Conservation (phyloP, 2,888 invertebrate genomes). For the Temnothorax ravouxi region DNA sequence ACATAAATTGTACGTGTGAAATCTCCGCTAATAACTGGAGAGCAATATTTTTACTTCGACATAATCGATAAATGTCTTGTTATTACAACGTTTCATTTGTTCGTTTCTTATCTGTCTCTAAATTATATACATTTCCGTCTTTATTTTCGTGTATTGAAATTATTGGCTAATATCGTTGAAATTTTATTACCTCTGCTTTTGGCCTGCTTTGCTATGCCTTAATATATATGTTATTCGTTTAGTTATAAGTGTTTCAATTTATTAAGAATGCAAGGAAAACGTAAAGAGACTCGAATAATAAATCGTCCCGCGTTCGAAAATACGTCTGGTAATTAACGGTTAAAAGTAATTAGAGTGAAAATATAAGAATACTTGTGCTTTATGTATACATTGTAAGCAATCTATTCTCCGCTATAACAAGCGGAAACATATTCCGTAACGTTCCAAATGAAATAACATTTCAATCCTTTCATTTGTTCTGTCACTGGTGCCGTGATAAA, state of each 20-base stretch:
- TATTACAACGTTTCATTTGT: conserved; percentile 33
- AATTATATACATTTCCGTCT: conserved; percentile 28
- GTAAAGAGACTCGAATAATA: background rate
- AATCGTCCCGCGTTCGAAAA: background rate
- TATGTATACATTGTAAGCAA: conserved; percentile 23
- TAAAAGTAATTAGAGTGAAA: background rate
- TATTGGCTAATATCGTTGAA: background rate
- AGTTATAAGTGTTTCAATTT: background rate
- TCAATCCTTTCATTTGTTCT: conserved; percentile 37
- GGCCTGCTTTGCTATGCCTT: background rate
- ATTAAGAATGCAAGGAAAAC: background rate
- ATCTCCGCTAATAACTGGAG: conserved; percentile 64
- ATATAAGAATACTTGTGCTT: background rate
- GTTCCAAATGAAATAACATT: conserved; percentile 18
- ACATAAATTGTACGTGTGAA: conserved; percentile 30
- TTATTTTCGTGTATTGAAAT: background rate
- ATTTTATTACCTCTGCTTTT: conserved; percentile 2
- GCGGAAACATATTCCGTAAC: conserved; percentile 28
- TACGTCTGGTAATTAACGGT: background rate
- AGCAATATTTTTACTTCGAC: conserved; percentile 70
- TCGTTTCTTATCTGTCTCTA: conserved; percentile 3
- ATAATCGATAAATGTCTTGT: conserved; percentile 35
- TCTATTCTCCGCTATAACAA: conserved; percentile 21
- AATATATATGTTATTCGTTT: background rate
- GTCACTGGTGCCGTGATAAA: conserved; percentile 42